These are phyloP conservation scores for Sinocyclocheilus rhinocerous DNA, from an alignment of 2,113 vertebrate genomes.

Conservation along the genomic window DNA sequence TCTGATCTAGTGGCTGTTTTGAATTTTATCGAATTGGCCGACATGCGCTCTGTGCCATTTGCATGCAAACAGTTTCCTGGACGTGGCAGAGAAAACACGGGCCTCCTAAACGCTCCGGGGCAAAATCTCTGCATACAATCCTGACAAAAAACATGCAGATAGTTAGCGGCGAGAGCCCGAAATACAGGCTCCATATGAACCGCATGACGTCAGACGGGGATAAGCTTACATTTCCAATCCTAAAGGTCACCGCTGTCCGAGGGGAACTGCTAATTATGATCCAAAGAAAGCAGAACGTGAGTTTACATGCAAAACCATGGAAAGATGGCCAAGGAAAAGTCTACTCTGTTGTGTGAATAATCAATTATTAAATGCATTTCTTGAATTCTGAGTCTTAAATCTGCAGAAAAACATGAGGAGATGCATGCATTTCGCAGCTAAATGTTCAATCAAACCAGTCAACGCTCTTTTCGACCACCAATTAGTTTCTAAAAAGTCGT, in stretches of 20 bases:
- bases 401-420: not conserved
- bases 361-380: no score
- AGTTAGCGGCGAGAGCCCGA: not conserved
- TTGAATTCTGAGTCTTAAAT: not conserved
- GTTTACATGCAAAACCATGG: not conserved
- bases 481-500: not conserved
- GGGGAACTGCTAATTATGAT: not conserved
- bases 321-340: no score
- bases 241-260: not conserved
- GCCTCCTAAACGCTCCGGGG: not conserved
- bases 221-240: slow-evolving; percentile 6
- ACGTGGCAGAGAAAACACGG: slow-evolving; percentile 1
- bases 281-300: no score
- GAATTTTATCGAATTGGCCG: slow-evolving; percentile 28
- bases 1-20: slow-evolving; percentile 7
- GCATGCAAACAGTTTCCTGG: slow-evolving; percentile 43
- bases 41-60: slow-evolving; percentile 38
- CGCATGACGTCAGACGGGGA: not conserved
- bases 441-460: not conserved
- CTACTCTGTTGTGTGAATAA: no score
- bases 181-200: not conserved
- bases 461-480: not conserved
- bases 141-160: not conserved
- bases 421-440: not conserved
- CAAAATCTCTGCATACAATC: not conserved